Percentiles rank a stretch among this genome's conserved stretches.
These are phyloP conservation scores for Mechanitis messenoides DNA, from an alignment of 2,888 invertebrate species.

Conservation along the genomic window DNA sequence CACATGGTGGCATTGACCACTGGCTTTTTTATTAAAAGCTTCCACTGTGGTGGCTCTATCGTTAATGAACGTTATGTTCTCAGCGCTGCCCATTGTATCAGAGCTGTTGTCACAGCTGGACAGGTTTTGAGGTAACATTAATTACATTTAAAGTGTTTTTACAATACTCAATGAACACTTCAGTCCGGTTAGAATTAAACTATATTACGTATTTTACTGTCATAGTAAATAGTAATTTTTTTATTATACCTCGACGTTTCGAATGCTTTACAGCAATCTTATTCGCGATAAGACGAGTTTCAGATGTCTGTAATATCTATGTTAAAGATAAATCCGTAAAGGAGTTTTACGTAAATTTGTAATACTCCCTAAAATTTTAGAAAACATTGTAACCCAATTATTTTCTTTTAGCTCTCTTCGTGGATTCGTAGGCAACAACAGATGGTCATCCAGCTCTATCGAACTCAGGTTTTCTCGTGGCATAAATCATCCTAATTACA, in stretches of 20 bases:
- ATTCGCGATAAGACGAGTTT: no score
- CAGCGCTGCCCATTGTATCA: constrained; percentile 6
- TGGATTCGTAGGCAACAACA: constrained; percentile 33
- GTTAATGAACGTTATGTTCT: constrained; percentile 8
- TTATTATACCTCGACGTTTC: no score
- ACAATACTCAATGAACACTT: neutral
- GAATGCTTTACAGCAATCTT: no score
- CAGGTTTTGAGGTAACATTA: neutral
- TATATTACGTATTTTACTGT: no score
- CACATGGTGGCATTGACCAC: constrained; percentile 22
- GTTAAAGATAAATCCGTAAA: no score
- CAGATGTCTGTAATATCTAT: no score
- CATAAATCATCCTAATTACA: constrained; percentile 53
- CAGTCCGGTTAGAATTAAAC: neutral
- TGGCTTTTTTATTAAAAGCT: neutral
- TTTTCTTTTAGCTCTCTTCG: neutral
- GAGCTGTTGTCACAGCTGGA: neutral
- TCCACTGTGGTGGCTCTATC: constrained; percentile 19
- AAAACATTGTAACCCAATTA: no score
- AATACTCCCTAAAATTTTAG: no score
- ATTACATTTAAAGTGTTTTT: neutral
- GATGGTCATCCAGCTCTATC: constrained; percentile 45
- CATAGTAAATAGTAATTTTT: no score
- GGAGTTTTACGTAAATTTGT: no score
- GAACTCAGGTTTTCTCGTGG: constrained; percentile 41